Base-by-base conservation (phyloP, 2,113 vertebrate species). In the Microcebus tavaratra region DNA sequence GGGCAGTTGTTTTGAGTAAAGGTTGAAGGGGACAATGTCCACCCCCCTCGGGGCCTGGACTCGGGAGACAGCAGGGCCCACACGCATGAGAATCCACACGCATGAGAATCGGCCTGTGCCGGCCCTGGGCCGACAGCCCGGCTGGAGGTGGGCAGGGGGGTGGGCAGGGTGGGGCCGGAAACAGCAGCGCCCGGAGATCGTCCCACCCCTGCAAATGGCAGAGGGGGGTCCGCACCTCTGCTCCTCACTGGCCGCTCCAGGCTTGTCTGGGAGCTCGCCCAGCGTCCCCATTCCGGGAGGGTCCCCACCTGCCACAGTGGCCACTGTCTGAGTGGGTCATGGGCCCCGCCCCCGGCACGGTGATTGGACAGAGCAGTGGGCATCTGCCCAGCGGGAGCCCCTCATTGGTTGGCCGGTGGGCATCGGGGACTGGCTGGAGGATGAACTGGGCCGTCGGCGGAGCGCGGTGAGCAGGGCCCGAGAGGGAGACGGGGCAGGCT, bases 121-220 rank as follows among this genome's bases (percentile, higher is more conserved):
- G 31, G 4, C 55, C 36, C 76, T 4, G 21, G 13, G 68, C 85
- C 2, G 0, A 23, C 29, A 42, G 42, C 53, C 76, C 31, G 15
- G 23, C 39, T 48, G 15, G 14, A 34, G 4, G 25, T 23, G 6
- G 0, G 6, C 36, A 29, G 72, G 29, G 27, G 8, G 8, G 1
- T 17, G 18, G 1, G 17, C 55, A 57, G 2, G 0, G 2, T 3
- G 29, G 36, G 11, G 59, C 57, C 12, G 34, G 6, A 67, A 31
- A 4, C 17, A 18, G 39, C 4, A 0, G 4, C 14, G 0, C 5
- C 45, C 55, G 80, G 20, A 2, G 13, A 9, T 27, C 1, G 25
- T 0, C 14, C 18, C 34, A 4, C 68, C 68, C 36, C 27, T 36
- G 61, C 31, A 55, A 70, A 23, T 13, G 42, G 11, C 4, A 27